Conservation (phyloP, 2,797 vertebrate species). For the Synanceia verrucosa region DNA sequence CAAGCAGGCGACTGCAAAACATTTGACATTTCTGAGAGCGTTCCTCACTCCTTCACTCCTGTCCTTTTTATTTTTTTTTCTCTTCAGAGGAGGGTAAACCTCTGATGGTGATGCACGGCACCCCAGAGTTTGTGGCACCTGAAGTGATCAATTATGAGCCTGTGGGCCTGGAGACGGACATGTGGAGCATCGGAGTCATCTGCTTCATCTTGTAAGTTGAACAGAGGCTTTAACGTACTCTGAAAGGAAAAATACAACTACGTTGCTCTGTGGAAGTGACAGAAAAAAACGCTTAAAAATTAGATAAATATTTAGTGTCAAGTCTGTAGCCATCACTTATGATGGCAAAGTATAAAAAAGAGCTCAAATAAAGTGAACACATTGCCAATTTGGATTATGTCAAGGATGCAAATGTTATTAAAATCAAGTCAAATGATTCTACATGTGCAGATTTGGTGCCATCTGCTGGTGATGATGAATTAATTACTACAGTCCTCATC, state of each 20-base stretch:
- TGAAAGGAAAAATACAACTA: not conserved
- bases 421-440: not conserved
- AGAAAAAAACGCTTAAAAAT: not conserved
- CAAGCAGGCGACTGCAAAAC: conserved; percentile 10
- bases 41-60: not conserved
- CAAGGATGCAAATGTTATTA: not conserved
- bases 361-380: not conserved
- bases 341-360: not conserved
- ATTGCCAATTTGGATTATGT: not conserved
- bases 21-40: not conserved
- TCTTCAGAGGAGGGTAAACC: conserved; percentile 76
- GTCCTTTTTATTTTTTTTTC: too few species aligned
- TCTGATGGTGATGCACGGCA: conserved; percentile 86
- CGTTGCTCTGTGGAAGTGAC: not conserved
- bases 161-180: conserved; percentile 83
- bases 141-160: conserved; percentile 89
- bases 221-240: too few species aligned
- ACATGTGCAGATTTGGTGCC: conserved; percentile 31
- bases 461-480: conserved; percentile 33
- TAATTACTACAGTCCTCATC: not conserved
- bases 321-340: not conserved
- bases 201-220: conserved; percentile 88
- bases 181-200: conserved; percentile 93
- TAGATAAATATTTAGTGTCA: not conserved
- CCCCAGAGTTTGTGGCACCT: conserved; percentile 90